Base-by-base conservation (phyloP, 2,888 invertebrate genomes). In the Epirrhoe tristata region DNA sequence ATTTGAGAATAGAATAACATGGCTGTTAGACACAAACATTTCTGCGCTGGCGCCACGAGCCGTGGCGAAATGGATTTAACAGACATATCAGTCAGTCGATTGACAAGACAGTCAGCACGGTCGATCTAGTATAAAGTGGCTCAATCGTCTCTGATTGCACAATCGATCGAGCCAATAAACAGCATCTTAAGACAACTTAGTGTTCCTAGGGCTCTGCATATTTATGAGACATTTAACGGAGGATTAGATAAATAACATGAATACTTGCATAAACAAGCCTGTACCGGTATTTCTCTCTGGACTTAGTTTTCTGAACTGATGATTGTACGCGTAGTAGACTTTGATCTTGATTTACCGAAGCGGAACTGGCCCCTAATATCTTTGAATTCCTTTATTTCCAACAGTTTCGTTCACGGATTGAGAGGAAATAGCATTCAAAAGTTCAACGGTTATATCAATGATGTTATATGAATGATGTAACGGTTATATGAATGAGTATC, bases 151-250 rank as follows among this genome's bases (percentile, higher is more conserved):
- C 63, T 70, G 74, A 77, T 82, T 82, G 74, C 82, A 78, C 80
- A 84, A 80, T 77, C 77, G 72, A 79, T 78, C 71, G 72, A 67
- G 75, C 74, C 79, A 76, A 79, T 79, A 77, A 76, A 73, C 76
- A 72, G 77, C 76, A 75, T 74, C 78, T 78, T 74, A 77, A 77
- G 74, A 79, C 80, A 77, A 77, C 78, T 79, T 74, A 78, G 78
- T 80, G 81, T 83, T 83, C 80, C 79, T 74, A 79, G 69, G 72
- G 67, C 76, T 78, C 70, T 82, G 79, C 81, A 86, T 85, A 85
- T 83, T 83, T 81, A 85, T 84, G 78, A 80, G 76, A 71, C 77
- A 72, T 79, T 81, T 82, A 81, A 79, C 77, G 80, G 78, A 77
- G 74, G 78, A 84, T 85, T 80, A 81, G 76, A 78, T 80, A 81